These are phyloP conservation scores for Drosophila multiciliata DNA, from an alignment of 2,888 invertebrate genomes.

Conservation along the genomic window DNA sequence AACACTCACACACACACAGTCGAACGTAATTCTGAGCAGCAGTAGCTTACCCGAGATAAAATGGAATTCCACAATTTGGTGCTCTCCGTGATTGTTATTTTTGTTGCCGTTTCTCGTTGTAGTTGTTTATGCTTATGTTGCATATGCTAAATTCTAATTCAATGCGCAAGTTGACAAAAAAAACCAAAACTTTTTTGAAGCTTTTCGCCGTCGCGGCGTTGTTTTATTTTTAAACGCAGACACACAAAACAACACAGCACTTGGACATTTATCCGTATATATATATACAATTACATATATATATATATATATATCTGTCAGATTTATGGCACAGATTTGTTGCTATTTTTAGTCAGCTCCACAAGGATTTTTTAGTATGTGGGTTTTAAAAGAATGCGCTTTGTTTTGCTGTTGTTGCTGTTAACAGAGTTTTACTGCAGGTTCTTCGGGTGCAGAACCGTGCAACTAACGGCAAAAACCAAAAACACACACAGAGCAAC, in stretches of 20 bases:
- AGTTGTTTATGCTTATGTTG: conserved; percentile 33
- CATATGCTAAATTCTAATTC: conserved; percentile 26
- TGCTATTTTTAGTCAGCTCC: conserved; percentile 61
- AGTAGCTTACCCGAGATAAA: conserved; percentile 36
- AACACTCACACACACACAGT: neutral
- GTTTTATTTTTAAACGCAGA: conserved; percentile 69
- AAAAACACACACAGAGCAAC: conserved; percentile 11
- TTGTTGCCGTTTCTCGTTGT: neutral
- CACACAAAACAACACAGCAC: conserved; percentile 44
- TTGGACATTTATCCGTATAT: conserved; percentile 17
- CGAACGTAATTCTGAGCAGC: conserved; percentile 14
- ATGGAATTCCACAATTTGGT: conserved; percentile 20
- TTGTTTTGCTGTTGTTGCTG: conserved; percentile 7
- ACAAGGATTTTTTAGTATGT: conserved; percentile 14
- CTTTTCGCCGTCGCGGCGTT: conserved; percentile 42
- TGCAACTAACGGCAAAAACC: conserved; percentile 19
- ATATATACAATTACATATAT: conserved; percentile 16
- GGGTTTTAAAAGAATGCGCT: conserved; percentile 13
- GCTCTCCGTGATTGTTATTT: conserved; percentile 20
- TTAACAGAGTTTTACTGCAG: conserved; percentile 13
- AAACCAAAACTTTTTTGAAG: conserved; percentile 8
- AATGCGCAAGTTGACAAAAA: conserved; percentile 27
- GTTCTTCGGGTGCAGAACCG: conserved; percentile 39
- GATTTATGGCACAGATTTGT: conserved; percentile 38
- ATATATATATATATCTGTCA: conserved; percentile 15